Evolutionary conservation across 2,797 vertebrate species (phyloP).

Genomic region (Melanogrammus aeglefinus): DNA sequence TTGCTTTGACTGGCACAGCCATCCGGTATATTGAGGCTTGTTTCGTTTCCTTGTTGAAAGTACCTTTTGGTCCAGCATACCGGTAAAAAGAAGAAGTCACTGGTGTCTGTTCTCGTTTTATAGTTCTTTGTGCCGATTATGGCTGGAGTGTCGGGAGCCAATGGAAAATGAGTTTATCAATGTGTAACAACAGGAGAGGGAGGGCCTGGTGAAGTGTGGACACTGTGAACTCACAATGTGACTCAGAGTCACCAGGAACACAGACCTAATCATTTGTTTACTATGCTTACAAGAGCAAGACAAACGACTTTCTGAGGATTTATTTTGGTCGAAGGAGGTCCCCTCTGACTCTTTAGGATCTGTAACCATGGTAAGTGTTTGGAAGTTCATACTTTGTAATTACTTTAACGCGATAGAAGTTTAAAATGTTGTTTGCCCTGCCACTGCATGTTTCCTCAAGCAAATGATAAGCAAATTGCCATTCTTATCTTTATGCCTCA

Average conservation of each 20-base stretch:
- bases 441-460: neutral
- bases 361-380: neutral
- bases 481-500: neutral
- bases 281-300: constrained; percentile 19
- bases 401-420: neutral
- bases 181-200: constrained; percentile 61
- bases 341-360: constrained; percentile 8
- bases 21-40: neutral
- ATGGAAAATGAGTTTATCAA: constrained; percentile 60
- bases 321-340: constrained; percentile 15
- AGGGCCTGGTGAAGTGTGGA: constrained; percentile 56
- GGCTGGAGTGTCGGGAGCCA: constrained; percentile 39
- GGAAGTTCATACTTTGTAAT: neutral
- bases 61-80: neutral
- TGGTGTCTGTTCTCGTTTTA: neutral
- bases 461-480: neutral
- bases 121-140: constrained; percentile 12
- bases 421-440: neutral
- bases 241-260: constrained; percentile 32
- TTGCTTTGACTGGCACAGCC: neutral
- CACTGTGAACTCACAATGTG: constrained; percentile 11
- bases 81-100: neutral
- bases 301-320: constrained; percentile 18
- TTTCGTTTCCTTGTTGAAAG: neutral
- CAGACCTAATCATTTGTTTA: constrained; percentile 31